Base-by-base conservation (phyloP, 2,888 invertebrate species). In the Molanna angustata region DNA sequence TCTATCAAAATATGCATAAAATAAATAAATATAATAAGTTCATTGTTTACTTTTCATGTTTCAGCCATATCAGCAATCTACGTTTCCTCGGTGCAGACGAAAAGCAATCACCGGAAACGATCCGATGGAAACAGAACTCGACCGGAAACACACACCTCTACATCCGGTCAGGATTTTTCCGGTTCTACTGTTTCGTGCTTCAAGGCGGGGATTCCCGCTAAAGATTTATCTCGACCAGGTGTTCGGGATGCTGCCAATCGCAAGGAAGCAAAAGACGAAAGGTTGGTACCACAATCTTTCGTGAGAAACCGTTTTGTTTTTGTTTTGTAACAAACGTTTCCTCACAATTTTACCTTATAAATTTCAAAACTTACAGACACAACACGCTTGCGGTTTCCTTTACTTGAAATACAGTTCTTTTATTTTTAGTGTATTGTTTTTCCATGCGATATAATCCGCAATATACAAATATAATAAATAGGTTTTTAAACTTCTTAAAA, bases 141-240 rank as follows among this genome's bases (percentile, higher is more conserved):
- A 49, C 49, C 49, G 49, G 49, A 49, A 41, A 41, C 41, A 20
- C 20, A 41, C 41, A 41, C 49, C 41, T 49, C 32, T 42, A 49
- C 41, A 11, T 49, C 49, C 41, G 41, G 49, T 9, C 49, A 20
- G 41, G 27, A 42, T 20, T 27, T 40, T 49, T 49, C 33, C 22
- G 40, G 49, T 41, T 49, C 18, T 20, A 31, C 27, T 9, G 44
- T 44, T 44, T 44, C 44, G 17, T 44, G 44, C 32, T 32, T 44
- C 13, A 32, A 44, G 44, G 33, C 33, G 18, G 32, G 33, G 7
- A 33, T 16, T 11, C 40, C 17, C 19, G n/a, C 4, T 11, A 9
- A 16, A 0, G 11, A 18, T 7, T 18, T 32, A 19, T 6, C 17
- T 14, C 27, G 27, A 27, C 20, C 32, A 31, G 44, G 19, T 44